Conservation (phyloP, 2,113 vertebrate species). For the Diglossa brunneiventris region DNA sequence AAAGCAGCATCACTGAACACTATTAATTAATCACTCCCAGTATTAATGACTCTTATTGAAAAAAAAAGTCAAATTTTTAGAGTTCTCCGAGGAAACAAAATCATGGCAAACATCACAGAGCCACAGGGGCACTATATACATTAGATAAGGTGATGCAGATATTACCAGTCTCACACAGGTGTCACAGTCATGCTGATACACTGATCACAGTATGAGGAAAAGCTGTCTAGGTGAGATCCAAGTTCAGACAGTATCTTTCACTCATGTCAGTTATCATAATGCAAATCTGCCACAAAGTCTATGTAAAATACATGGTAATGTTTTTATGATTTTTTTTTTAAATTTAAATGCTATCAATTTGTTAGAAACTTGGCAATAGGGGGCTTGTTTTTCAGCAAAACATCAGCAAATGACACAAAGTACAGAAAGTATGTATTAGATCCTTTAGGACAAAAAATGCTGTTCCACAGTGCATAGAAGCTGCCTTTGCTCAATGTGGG, state of each 20-base stretch:
- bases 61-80: conserved; percentile 1
- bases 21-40: not conserved
- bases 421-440: not conserved
- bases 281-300: not conserved
- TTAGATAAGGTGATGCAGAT: not conserved
- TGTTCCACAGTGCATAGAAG: not conserved
- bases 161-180: not conserved
- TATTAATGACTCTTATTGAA: not conserved
- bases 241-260: not conserved
- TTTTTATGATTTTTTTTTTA: no score
- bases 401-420: not conserved
- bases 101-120: not conserved
- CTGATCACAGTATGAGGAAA: not conserved
- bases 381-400: not conserved
- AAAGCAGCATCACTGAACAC: not conserved
- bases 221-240: not conserved
- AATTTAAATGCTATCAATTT: not conserved
- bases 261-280: not conserved
- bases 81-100: not conserved
- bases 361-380: not conserved
- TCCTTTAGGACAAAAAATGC: not conserved
- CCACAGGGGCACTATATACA: not conserved
- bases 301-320: not conserved
- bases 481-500: not conserved
- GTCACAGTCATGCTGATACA: not conserved